phyloP scores from a whole-genome alignment of 2,797 vertebrate genomes.

The Hirundo rustica region DNA sequence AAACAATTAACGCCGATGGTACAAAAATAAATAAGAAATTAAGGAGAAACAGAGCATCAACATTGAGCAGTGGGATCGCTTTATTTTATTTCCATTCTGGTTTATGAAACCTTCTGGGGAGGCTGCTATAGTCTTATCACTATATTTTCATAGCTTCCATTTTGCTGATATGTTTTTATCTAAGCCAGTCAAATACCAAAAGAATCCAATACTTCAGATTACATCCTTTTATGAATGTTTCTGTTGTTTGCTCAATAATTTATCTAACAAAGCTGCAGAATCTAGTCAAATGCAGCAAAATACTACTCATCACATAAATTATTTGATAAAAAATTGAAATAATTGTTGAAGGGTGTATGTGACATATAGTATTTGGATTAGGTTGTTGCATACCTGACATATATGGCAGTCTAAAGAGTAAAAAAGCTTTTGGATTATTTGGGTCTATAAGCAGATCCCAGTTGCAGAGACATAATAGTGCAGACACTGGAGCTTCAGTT shows the following conservation, averaged over 20 bases:
- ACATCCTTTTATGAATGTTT: not conserved
- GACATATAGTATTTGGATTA: not conserved
- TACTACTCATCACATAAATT: not conserved
- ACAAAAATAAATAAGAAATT: not conserved
- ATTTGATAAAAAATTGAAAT: not conserved
- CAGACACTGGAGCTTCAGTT: not conserved
- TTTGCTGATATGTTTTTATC: slow-evolving; percentile 1
- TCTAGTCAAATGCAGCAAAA: not conserved
- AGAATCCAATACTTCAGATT: not conserved
- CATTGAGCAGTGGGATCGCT: not conserved
- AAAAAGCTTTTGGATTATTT: not conserved
- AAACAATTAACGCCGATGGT: not conserved
- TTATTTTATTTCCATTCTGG: not conserved
- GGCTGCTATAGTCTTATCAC: not conserved
- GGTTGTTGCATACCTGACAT: not conserved
- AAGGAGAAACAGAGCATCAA: not conserved
- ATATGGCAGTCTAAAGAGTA: not conserved
- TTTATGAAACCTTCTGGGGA: not conserved
- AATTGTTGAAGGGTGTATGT: not conserved
- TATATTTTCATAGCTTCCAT: not conserved
- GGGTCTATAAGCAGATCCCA: not conserved
- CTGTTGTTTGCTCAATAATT: slow-evolving; percentile 15
- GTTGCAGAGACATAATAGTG: not conserved
- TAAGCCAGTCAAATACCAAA: not conserved
- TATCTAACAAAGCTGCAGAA: not conserved